Percentiles rank a stretch among this genome's conserved stretches.
These are phyloP conservation scores for Papilio gigon DNA, from an alignment of 2,888 invertebrate genomes.

Conservation along the genomic window DNA sequence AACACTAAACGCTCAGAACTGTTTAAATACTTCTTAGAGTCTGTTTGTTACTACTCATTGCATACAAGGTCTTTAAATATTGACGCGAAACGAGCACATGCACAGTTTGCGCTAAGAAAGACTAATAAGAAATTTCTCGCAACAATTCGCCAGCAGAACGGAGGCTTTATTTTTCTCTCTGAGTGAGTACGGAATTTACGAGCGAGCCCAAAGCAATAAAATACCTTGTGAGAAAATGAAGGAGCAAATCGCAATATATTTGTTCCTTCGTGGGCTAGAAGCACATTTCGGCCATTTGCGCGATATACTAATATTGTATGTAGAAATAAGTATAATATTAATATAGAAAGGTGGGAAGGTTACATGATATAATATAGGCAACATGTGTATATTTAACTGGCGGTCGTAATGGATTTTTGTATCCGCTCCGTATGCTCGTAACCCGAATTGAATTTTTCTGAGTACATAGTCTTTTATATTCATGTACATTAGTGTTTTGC, in stretches of 20 bases:
- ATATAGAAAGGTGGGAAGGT: conserved; percentile 49
- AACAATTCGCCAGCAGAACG: conserved; percentile 71
- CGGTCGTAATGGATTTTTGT: conserved; percentile 32
- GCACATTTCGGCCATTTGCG: conserved; percentile 73
- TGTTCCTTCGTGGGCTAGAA: conserved; percentile 75
- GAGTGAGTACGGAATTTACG: conserved; percentile 80
- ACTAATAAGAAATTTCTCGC: conserved; percentile 74
- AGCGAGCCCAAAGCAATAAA: conserved; percentile 80
- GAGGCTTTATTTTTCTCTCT: conserved; percentile 77
- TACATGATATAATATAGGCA: conserved; percentile 57
- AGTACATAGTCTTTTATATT: background rate
- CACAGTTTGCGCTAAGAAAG: conserved; percentile 65
- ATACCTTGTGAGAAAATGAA: conserved; percentile 82
- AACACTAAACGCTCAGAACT: too few species aligned
- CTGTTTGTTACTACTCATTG: background rate
- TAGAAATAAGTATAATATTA: conserved; percentile 36
- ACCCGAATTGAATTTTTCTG: conserved; percentile 34
- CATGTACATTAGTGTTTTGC: background rate
- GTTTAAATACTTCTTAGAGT: too few species aligned
- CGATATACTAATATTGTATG: conserved; percentile 65
- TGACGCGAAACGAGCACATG: conserved; percentile 3
- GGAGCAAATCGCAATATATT: conserved; percentile 82
- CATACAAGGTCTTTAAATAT: conserved; percentile 13
- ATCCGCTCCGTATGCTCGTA: conserved; percentile 25
- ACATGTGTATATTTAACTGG: conserved; percentile 39